These are phyloP conservation scores for Enteromius fasciolatus DNA, from an alignment of 2,797 vertebrate genomes.

Conservation along the genomic window DNA sequence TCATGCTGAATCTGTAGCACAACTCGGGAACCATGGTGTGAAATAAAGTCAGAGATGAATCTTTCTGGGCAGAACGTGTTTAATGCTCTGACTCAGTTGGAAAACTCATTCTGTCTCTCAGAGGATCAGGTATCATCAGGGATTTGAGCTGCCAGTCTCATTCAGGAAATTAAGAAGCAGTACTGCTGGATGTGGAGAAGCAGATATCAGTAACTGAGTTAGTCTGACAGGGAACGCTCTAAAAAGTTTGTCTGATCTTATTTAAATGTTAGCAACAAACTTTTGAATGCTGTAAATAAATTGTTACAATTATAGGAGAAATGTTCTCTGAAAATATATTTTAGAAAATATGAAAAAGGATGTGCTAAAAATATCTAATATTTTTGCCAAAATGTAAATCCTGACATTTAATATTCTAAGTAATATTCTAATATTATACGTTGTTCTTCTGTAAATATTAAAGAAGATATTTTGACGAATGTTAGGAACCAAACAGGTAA, in stretches of 20 bases:
- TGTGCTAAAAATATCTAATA: background rate
- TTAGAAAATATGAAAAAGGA: background rate
- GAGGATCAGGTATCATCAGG: conserved; percentile 1
- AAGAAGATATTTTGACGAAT: background rate
- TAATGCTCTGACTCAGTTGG: conserved; percentile 9
- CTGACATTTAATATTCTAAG: no score
- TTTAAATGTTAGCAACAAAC: background rate
- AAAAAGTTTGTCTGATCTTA: background rate
- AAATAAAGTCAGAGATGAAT: conserved; percentile 4
- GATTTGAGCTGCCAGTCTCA: conserved; percentile 8
- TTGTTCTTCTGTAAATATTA: no score
- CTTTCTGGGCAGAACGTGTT: conserved; percentile 6
- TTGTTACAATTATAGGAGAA: background rate
- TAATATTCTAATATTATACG: no score
- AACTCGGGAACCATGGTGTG: conserved; percentile 8
- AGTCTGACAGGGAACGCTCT: background rate
- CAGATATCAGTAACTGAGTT: background rate
- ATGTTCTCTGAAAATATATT: background rate
- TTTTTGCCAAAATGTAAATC: background rate
- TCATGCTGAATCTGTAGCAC: conserved; percentile 15
- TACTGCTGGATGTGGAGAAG: background rate
- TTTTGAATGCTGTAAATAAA: background rate
- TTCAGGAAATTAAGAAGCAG: background rate
- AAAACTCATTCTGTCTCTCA: conserved; percentile 5
- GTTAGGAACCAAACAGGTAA: background rate